Evolutionary conservation across 2,797 vertebrate genomes (phyloP), one percentile per base, ranked within the genome.

Genomic region (Brachyrhaphis roseni): DNA sequence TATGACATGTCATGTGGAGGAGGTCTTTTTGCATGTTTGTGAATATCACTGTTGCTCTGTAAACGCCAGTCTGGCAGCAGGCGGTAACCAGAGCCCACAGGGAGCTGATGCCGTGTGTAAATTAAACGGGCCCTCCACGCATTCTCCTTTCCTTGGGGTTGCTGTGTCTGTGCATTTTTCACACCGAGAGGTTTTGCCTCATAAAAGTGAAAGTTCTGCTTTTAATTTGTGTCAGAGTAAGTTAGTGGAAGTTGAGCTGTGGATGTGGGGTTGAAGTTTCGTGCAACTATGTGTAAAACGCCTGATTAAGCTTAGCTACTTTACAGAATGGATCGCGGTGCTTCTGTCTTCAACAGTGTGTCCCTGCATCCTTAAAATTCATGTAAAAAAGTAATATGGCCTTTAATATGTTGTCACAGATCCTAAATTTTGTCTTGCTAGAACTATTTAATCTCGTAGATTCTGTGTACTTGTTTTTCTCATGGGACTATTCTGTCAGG

Each of bases 21-120:
- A 93, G 94, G 92, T 90, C 94, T 89, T 91, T 94, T 90, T 92
- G 86, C 95, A 91, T 95, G 95, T 95, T 95, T 95, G 94, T 94
- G 94, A 94, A 94, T 94, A 95, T 94, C 90, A 26, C 81, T 57
- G 90, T 77, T 90, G 87, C 95, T 95, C 87, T 1, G 91, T 93
- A 94, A 91, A 90, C 96, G 95, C 96, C 97, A 96, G 95, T 76
- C 95, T 95, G 97, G 96, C 96, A 96, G 94, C 90, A 34, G 91
- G 86, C 87, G 28, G 97, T 96, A 97, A 98, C 92, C 88, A 47
- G 95, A 98, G 91, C 95, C 95, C 88, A 87, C 80, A 83, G 57
- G 84, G 82, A 91, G 90, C 94, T 94, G 95, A 90, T 92, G 72
- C 91, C 84, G 88, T 91, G 85, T 93, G 92, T 92, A 93, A 96